phyloP scores from a whole-genome alignment of 2,113 vertebrate genomes.

The Mus pahari region DNA sequence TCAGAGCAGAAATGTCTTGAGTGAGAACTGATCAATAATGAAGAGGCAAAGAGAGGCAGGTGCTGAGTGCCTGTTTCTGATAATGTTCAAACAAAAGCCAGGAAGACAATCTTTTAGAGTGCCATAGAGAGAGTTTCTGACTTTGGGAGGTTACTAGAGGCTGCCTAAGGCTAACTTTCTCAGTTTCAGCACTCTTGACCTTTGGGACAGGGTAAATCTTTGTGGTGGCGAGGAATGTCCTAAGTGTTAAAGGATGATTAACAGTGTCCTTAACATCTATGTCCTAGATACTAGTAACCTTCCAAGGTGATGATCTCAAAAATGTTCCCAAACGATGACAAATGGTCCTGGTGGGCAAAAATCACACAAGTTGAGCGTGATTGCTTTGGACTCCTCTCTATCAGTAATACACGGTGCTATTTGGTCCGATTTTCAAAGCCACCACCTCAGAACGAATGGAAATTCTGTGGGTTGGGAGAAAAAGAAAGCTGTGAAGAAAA shows the following conservation, averaged over 20 bases:
- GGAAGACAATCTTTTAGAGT: background rate
- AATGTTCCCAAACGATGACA: background rate
- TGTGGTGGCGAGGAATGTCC: background rate
- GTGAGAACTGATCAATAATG: background rate
- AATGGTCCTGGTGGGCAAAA: background rate
- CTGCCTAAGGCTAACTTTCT: background rate
- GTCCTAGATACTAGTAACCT: background rate
- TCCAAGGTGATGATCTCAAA: background rate
- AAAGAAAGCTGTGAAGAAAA: background rate
- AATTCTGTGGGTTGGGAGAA: background rate
- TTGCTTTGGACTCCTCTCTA: background rate
- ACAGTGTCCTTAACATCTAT: background rate
- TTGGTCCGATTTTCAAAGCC: background rate
- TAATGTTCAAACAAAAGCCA: background rate
- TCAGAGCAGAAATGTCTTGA: background rate
- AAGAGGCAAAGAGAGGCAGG: background rate
- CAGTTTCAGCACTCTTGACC: background rate
- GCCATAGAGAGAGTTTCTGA: background rate
- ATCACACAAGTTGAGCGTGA: background rate
- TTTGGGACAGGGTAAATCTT: background rate
- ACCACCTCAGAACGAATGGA: background rate
- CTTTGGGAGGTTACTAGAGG: background rate
- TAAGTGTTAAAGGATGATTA: background rate
- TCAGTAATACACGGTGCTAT: background rate
- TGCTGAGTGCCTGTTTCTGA: background rate